These are phyloP conservation scores for Panurus biarmicus DNA, from an alignment of 2,113 vertebrate genomes.

Conservation along the genomic window DNA sequence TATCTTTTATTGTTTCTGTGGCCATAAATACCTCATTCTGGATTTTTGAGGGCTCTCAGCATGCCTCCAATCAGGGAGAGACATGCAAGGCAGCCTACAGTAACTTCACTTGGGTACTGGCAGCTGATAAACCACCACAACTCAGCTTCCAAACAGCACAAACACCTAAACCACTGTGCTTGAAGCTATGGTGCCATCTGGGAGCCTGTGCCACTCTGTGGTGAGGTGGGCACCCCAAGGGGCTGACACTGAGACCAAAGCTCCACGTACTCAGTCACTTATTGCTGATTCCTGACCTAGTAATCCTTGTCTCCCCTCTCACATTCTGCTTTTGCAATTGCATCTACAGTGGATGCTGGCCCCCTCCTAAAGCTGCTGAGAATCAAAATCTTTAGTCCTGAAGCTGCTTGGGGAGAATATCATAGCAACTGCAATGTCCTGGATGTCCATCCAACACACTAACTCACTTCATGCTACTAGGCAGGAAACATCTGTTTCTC, in stretches of 20 bases:
- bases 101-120: neutral
- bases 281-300: neutral
- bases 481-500: conserved; percentile 54
- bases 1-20: neutral
- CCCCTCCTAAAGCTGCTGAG: neutral
- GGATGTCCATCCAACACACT: neutral
- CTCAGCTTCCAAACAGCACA: neutral
- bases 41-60: neutral
- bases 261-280: no score
- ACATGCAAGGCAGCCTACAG: neutral
- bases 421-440: neutral
- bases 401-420: neutral
- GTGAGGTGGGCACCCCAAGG: neutral
- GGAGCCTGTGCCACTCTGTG: neutral
- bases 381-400: neutral
- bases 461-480: neutral
- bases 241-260: neutral
- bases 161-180: neutral
- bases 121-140: neutral
- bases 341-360: neutral
- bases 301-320: neutral
- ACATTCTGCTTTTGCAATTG: neutral
- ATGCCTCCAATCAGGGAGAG: accelerated
- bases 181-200: accelerated
- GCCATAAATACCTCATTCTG: neutral